Evolutionary conservation across 2,888 invertebrate species (phyloP).

Genomic region (Tetanocera ferruginea): DNA sequence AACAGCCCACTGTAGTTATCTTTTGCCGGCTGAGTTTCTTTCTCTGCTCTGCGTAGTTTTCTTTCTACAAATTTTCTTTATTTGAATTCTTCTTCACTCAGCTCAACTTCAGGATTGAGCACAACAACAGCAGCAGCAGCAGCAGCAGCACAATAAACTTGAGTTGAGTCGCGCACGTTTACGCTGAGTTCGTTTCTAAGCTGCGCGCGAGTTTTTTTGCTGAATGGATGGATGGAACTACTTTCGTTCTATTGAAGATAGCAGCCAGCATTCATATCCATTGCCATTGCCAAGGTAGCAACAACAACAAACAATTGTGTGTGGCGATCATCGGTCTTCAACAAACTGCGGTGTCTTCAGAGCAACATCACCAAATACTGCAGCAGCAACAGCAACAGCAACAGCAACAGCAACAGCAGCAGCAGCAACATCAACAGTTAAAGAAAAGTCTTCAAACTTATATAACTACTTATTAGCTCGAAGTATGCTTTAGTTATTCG

Average conservation of each 20-base stretch:
- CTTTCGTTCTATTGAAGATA: constrained; percentile 59
- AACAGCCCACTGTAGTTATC: neutral
- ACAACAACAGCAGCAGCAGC: constrained; percentile 6
- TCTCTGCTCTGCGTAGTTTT: constrained; percentile 8
- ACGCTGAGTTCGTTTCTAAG: constrained; percentile 23
- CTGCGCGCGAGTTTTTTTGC: constrained; percentile 13
- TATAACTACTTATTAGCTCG: constrained; percentile 68
- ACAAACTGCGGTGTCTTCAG: constrained; percentile 4
- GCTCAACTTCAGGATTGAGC: neutral
- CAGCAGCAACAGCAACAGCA: constrained; percentile 39
- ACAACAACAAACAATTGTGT: constrained; percentile 58
- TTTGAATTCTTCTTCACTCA: neutral
- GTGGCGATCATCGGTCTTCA: constrained; percentile 47
- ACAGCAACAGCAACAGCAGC: constrained; percentile 40
- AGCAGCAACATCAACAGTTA: constrained; percentile 40
- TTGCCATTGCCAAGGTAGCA: constrained; percentile 63
- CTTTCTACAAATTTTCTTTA: constrained; percentile 8
- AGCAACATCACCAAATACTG: constrained; percentile 10
- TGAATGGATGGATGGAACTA: constrained; percentile 42
- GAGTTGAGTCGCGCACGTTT: neutral
- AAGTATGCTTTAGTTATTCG: constrained; percentile 69
- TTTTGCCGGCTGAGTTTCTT: constrained; percentile 24
- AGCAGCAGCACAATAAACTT: neutral
- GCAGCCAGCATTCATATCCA: constrained; percentile 63
- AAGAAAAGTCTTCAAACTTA: constrained; percentile 67